Evolutionary conservation across 1,140 invertebrate genomes (phyloP), one percentile per base, ranked within the genome.

Genomic region (Listronotus bonariensis): DNA sequence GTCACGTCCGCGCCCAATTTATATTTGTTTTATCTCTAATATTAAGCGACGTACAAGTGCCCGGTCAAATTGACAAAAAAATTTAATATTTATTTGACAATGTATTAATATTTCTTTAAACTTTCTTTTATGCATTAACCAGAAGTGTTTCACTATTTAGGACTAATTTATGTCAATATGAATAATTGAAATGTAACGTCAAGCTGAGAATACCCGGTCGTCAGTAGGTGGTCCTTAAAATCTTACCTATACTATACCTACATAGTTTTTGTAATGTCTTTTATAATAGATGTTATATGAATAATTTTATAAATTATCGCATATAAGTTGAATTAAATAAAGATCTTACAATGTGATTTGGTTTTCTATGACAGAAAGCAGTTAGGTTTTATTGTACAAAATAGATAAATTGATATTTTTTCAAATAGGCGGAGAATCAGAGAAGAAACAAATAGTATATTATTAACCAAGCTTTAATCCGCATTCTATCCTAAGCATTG

Each of bases 181-280:
- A 57, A 57, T 57, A 57, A 57, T 57, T 57, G 42, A 57, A 57
- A 57, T 57, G 42, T 57, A 46, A 57, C 42, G 55, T 57, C 55
- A n/a, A 57, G 55, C 55, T 55, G 53, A 42, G 53, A 55, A 17
- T 20, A 55, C 15, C 38, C 18, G 10, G 17, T 41, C 2, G 26
- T n/a, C 42, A 34, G 55, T 57, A 57, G 55, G 55, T 57, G 55
- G 55, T 57, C 55, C 34, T 10, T 34, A 57, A 57, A 55, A 15
- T 31, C 26, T 10, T 42, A 15, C 6, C 31, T 54, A 4, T 42
- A 34, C 55, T 46, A 18, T 45, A 43, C 55, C 42, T 42, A 46
- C 55, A 42, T 57, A 34, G 55, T 57, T 57, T 31, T 42, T 46
- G 20, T 15, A 12, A 10, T 17, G 42, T 10, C 26, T 42, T 41